Percentiles rank a stretch among this genome's conserved stretches.
Conservation (phyloP, 2,888 invertebrate genomes). For the Ichneumoninae sp. region DNA sequence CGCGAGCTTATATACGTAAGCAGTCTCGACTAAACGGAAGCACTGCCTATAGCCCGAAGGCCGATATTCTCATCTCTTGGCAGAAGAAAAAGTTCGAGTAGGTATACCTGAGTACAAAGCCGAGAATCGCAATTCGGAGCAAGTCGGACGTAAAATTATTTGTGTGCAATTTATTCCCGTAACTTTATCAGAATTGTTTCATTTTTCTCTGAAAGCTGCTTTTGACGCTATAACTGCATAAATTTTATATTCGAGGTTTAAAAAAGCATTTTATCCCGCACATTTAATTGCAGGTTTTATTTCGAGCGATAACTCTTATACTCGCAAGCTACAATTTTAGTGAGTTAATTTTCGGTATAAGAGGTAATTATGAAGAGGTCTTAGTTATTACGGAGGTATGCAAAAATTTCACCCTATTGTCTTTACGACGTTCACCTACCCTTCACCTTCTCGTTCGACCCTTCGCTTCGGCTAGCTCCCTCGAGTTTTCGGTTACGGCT, state of each 20-base stretch:
- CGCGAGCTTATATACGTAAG: conserved; percentile 24
- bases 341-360: conserved; percentile 61
- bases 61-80: conserved; percentile 51
- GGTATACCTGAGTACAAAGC: conserved; percentile 4
- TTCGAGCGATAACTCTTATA: conserved; percentile 12
- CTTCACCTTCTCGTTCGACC: conserved; percentile 41
- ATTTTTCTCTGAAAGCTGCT: neutral
- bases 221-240: neutral
- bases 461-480: conserved; percentile 43
- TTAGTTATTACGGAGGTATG: conserved; percentile 29
- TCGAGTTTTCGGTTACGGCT: conserved; percentile 74
- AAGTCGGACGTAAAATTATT: conserved; percentile 42
- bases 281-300: conserved; percentile 25
- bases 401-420: conserved; percentile 62
- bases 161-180: conserved; percentile 16
- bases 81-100: conserved; percentile 19
- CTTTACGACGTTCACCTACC: conserved; percentile 61
- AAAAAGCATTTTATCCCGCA: neutral
- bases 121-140: conserved; percentile 24
- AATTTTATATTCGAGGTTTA: conserved; percentile 1
- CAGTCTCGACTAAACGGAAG: conserved; percentile 38
- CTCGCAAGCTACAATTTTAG: conserved; percentile 39
- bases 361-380: conserved; percentile 48
- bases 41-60: conserved; percentile 45
- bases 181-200: neutral